phyloP scores from a whole-genome alignment of 2,113 vertebrate genomes.

The Hydrochoerus hydrochaeris region DNA sequence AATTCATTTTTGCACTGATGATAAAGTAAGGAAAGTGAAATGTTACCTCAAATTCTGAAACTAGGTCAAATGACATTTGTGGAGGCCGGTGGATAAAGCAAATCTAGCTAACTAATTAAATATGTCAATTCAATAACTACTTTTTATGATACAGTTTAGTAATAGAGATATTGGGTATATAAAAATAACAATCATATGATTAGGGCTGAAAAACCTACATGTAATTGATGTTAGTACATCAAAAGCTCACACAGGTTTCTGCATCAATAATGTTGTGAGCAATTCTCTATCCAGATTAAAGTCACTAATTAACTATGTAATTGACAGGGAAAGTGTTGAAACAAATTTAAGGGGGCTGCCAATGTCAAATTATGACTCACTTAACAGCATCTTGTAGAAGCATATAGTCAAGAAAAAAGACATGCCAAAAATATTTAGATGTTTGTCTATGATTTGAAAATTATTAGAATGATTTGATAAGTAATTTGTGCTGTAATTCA shows the following conservation, averaged over 20 bases:
- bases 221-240: rapidly evolving
- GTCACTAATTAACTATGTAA: rapidly evolving
- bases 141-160: rapidly evolving
- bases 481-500: no score
- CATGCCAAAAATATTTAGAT: not conserved
- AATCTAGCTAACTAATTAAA: not conserved
- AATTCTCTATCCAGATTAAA: rapidly evolving
- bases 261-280: rapidly evolving
- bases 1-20: not conserved
- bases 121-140: rapidly evolving
- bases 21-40: not conserved
- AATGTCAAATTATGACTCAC: not conserved
- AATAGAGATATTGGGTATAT: rapidly evolving
- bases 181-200: not conserved
- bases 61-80: not conserved
- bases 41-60: not conserved
- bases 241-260: rapidly evolving
- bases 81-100: not conserved
- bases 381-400: no score
- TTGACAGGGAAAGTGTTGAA: no score
- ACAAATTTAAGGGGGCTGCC: no score
- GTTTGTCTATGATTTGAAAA: not conserved
- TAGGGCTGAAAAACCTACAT: rapidly evolving
- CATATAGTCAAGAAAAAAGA: not conserved
- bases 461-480: not conserved